Conservation (phyloP, 2,888 invertebrate species). For the Ceriagrion tenellum region DNA sequence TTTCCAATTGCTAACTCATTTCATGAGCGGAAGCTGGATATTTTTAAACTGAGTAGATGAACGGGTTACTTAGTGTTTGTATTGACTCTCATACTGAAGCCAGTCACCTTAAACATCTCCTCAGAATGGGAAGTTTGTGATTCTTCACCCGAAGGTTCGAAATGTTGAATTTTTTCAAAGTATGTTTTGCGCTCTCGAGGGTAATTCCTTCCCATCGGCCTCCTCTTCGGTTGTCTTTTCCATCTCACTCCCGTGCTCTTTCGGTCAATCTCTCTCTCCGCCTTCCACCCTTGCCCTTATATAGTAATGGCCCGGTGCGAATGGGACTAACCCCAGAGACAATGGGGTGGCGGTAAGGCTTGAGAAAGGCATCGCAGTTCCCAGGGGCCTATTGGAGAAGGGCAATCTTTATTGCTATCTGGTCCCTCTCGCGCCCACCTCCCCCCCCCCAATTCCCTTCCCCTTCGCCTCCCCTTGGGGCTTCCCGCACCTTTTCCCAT, state of each 20-base stretch:
- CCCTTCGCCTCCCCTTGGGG: not conserved
- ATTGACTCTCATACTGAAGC: no score
- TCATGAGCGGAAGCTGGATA: no score
- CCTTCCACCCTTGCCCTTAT: not conserved
- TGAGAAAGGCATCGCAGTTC: slow-evolving; percentile 38
- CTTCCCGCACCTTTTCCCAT: slow-evolving; percentile 10
- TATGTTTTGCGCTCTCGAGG: not conserved
- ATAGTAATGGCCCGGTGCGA: slow-evolving; percentile 55
- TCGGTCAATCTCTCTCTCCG: not conserved
- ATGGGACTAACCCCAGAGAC: slow-evolving; percentile 63
- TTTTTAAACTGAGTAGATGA: no score
- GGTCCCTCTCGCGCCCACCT: not conserved
- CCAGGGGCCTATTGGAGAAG: slow-evolving; percentile 56
- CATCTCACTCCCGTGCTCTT: not conserved
- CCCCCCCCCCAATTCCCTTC: not conserved
- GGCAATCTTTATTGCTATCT: slow-evolving; percentile 67
- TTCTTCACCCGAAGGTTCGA: not conserved
- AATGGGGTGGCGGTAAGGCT: slow-evolving; percentile 40
- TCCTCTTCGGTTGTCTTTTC: not conserved
- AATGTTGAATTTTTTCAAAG: not conserved
- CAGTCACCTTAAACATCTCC: no score
- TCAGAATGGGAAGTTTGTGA: no score
- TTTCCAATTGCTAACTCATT: no score
- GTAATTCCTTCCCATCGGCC: no score
- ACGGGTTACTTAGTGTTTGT: no score